phyloP scores from a whole-genome alignment of 2,888 invertebrate genomes.

The Plagodis pulveraria region DNA sequence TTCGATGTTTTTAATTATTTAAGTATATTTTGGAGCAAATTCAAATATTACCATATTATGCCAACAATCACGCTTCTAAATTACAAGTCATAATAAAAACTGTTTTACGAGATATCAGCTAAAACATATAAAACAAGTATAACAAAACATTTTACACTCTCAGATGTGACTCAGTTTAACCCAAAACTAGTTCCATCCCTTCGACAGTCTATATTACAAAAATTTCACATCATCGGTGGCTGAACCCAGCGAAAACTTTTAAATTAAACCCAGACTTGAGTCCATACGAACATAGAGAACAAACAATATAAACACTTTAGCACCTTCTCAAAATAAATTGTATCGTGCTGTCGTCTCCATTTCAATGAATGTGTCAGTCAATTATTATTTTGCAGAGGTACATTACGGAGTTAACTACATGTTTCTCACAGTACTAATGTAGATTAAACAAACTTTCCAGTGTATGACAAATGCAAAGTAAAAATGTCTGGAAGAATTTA shows the following conservation, averaged over 20 bases:
- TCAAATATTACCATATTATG: too few species aligned
- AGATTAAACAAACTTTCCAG: constrained; percentile 50
- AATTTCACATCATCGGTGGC: constrained; percentile 41
- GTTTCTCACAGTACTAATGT: constrained; percentile 48
- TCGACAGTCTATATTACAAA: constrained; percentile 34
- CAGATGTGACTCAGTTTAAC: constrained; percentile 12
- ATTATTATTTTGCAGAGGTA: constrained; percentile 12
- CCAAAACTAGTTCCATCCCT: constrained; percentile 13
- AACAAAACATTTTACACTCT: constrained; percentile 10
- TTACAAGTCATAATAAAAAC: too few species aligned
- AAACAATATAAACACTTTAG: constrained; percentile 2
- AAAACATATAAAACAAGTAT: neutral
- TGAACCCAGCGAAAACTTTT: constrained; percentile 60
- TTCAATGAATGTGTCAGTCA: neutral
- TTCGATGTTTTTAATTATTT: too few species aligned
- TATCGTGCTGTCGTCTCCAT: neutral
- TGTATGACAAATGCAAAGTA: constrained; percentile 58
- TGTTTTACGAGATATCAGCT: too few species aligned
- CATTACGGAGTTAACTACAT: constrained; percentile 28
- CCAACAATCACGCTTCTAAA: too few species aligned
- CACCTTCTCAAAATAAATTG: constrained; percentile 12
- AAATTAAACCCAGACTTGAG: constrained; percentile 59
- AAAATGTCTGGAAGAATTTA: constrained; percentile 48
- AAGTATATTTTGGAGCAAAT: too few species aligned
- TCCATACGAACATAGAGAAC: constrained; percentile 47